These are phyloP conservation scores for Poeciliopsis prolifica DNA, from an alignment of 2,113 vertebrate genomes.

Conservation along the genomic window DNA sequence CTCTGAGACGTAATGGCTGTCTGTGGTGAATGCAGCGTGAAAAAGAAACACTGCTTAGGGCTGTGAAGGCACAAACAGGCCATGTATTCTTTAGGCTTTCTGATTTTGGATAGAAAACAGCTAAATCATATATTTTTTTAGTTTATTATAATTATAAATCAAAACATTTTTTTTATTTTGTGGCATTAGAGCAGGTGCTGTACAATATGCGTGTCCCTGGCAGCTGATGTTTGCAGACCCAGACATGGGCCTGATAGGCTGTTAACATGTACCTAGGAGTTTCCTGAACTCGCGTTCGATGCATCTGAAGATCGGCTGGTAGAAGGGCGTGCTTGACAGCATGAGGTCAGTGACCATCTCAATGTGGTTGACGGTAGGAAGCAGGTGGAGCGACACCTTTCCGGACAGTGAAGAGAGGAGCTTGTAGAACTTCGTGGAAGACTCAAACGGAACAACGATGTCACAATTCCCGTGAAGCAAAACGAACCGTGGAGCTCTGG, in stretches of 20 bases:
- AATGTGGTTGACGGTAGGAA: constrained; percentile 71
- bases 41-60: background rate
- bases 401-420: constrained; percentile 68
- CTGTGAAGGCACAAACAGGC: background rate
- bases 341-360: constrained; percentile 78
- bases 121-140: background rate
- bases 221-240: constrained; percentile 2
- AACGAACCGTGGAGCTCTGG: constrained; percentile 73
- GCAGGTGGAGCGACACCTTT: constrained; percentile 69
- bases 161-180: background rate
- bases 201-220: constrained; percentile 8
- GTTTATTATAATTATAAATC: too few species aligned
- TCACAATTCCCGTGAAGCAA: constrained; percentile 78
- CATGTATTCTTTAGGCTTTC: background rate
- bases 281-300: constrained; percentile 74
- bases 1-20: background rate
- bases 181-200: constrained; percentile 11
- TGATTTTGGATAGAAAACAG: background rate
- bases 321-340: constrained; percentile 70
- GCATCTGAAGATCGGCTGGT: constrained; percentile 71
- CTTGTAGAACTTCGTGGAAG: constrained; percentile 70
- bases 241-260: background rate
- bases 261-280: constrained; percentile 36
- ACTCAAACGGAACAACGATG: constrained; percentile 71
- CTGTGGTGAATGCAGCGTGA: background rate